Evolutionary conservation across 2,797 vertebrate genomes (phyloP).

Genomic region (Meriones psammophilus): DNA sequence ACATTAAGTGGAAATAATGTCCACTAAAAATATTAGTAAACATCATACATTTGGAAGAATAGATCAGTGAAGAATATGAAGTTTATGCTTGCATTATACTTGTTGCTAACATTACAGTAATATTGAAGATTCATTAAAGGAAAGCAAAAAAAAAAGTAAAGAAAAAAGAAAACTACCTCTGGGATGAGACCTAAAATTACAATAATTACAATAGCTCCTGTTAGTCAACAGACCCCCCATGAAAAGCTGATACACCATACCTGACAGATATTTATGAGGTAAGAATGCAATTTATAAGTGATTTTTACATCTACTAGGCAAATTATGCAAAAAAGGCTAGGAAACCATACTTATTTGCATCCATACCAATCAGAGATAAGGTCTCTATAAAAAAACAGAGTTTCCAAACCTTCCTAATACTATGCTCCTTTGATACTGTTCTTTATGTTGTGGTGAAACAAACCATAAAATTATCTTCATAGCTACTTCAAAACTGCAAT

Average conservation of each 20-base stretch:
- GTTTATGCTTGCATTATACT: neutral
- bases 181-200: neutral
- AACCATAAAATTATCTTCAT: neutral
- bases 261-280: neutral
- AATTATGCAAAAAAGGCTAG: constrained; percentile 24
- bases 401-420: neutral
- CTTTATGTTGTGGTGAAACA: neutral
- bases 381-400: neutral
- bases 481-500: neutral
- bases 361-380: neutral
- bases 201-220: neutral
- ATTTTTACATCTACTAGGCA: neutral
- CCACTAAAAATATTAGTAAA: neutral
- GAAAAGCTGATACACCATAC: neutral
- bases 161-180: neutral
- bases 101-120: neutral
- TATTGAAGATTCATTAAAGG: neutral
- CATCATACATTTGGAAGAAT: neutral
- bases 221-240: neutral
- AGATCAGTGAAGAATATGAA: neutral
- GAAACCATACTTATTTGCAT: constrained; percentile 6
- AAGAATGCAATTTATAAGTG: constrained; percentile 16
- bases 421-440: neutral
- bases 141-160: neutral
- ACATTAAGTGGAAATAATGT: neutral